Percentiles rank a stretch among this genome's conserved stretches.
Conservation (phyloP, 2,888 invertebrate species). For the Limnephilus marmoratus region DNA sequence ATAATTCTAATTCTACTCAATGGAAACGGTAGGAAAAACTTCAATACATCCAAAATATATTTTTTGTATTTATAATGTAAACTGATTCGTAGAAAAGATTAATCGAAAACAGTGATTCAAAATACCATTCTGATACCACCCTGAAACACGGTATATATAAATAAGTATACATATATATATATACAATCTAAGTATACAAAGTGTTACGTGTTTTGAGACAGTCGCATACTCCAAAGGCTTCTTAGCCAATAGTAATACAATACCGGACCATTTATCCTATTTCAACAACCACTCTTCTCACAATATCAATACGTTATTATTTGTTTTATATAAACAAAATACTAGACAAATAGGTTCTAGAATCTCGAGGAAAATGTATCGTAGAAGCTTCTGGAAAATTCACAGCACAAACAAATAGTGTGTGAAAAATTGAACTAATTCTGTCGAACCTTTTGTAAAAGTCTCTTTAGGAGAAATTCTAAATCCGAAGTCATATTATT, state of each 20-base stretch:
- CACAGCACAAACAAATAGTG: neutral
- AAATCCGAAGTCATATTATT: no score
- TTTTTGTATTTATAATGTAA: no score
- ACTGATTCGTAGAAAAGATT: no score
- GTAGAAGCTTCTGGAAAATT: neutral
- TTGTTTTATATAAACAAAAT: neutral
- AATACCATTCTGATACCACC: no score
- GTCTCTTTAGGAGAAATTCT: no score
- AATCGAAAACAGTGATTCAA: no score
- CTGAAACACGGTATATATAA: no score
- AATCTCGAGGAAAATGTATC: neutral
- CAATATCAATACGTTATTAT: neutral
- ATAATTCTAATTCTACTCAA: no score
- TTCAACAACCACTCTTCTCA: neutral
- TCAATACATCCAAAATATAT: no score
- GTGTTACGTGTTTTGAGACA: neutral
- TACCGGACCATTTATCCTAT: neutral
- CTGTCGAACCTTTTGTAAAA: no score
- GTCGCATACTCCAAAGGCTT: neutral
- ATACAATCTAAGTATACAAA: neutral
- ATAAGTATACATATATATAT: neutral
- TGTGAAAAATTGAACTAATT: neutral
- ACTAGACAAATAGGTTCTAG: neutral
- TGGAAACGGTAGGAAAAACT: no score
- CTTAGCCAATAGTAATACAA: neutral